Percentiles rank a stretch among this genome's conserved stretches.
These are phyloP conservation scores for Zaprionus vittiger DNA, from an alignment of 1,140 invertebrate species.

Conservation along the genomic window DNA sequence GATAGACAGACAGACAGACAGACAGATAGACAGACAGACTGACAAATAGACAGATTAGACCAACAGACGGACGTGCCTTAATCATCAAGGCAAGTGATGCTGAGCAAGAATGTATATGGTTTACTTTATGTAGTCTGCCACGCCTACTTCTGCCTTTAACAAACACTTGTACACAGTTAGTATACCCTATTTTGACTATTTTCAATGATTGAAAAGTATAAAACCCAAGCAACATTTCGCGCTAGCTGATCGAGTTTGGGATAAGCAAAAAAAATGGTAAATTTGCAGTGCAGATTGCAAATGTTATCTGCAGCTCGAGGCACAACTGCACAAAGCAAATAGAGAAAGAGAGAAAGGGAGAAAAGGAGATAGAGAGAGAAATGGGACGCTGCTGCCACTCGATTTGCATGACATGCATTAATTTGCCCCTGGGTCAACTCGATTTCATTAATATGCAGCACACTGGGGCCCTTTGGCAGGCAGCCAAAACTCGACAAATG, in stretches of 20 bases:
- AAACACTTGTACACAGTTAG: too few relatives aligned
- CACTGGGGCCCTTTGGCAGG: conserved; percentile 20
- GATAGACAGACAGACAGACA: too few relatives aligned
- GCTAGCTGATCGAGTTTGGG: not conserved
- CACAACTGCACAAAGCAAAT: not conserved
- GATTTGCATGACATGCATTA: conserved; percentile 52
- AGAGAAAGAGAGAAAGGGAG: not conserved
- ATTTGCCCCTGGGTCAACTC: conserved; percentile 14
- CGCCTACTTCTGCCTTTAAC: too few relatives aligned
- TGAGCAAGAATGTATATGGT: too few relatives aligned
- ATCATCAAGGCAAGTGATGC: too few relatives aligned
- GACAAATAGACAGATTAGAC: too few relatives aligned
- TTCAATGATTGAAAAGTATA: too few relatives aligned
- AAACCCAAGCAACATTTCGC: too few relatives aligned
- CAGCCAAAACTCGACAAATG: conserved; percentile 30
- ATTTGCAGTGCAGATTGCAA: conserved; percentile 5
- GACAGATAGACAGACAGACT: too few relatives aligned
- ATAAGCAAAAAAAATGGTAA: not conserved
- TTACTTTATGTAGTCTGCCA: too few relatives aligned
- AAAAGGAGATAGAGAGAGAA: not conserved
- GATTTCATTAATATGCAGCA: conserved; percentile 50
- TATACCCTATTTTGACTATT: too few relatives aligned
- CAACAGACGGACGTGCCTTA: too few relatives aligned
- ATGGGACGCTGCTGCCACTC: not conserved
- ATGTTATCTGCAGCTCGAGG: not conserved